A percentile compares a stretch with the other conserved stretches of the same genome.
phyloP scores from a whole-genome alignment of 2,797 vertebrate genomes.

The Sebastes variabilis region DNA sequence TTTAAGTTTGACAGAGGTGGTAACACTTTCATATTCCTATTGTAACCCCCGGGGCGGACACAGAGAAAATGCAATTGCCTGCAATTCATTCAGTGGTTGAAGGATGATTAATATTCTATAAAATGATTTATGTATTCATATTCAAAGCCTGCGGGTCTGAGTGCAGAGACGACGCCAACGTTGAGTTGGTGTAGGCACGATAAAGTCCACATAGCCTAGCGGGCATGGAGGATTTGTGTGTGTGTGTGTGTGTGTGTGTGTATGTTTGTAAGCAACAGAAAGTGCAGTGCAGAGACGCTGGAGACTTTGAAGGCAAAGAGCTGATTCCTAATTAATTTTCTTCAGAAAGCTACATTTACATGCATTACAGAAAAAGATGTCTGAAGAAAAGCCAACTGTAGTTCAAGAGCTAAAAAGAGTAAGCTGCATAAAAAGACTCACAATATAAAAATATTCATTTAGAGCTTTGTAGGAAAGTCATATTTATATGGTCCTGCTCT shows the following conservation, averaged over 20 bases:
- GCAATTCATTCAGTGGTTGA: conserved; percentile 52
- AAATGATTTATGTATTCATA: conserved; percentile 66
- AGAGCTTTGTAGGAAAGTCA: conserved; percentile 4
- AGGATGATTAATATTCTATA: conserved; percentile 74
- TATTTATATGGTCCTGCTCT: neutral
- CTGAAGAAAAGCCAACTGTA: conserved; percentile 37
- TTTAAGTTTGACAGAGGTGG: conserved; percentile 51
- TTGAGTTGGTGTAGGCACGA: conserved; percentile 53
- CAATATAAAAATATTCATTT: conserved; percentile 5
- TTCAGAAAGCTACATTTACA: conserved; percentile 63
- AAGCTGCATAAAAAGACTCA: conserved; percentile 24
- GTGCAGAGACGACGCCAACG: conserved; percentile 50
- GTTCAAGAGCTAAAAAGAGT: conserved; percentile 35
- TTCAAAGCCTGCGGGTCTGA: conserved; percentile 51
- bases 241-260: neutral
- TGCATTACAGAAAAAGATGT: conserved; percentile 37
- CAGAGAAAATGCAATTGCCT: conserved; percentile 49
- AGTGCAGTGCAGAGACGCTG: conserved; percentile 39
- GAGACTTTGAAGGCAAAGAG: conserved; percentile 72
- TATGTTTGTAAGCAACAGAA: conserved; percentile 50
- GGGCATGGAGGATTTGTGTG: conserved; percentile 38
- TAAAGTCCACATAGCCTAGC: conserved; percentile 58
- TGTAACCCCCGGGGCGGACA: conserved; percentile 50
- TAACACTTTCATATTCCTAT: conserved; percentile 43
- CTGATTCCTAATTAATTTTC: conserved; percentile 76